Conservation (phyloP, 2,888 invertebrate genomes). For the Pherbina coryleti region DNA sequence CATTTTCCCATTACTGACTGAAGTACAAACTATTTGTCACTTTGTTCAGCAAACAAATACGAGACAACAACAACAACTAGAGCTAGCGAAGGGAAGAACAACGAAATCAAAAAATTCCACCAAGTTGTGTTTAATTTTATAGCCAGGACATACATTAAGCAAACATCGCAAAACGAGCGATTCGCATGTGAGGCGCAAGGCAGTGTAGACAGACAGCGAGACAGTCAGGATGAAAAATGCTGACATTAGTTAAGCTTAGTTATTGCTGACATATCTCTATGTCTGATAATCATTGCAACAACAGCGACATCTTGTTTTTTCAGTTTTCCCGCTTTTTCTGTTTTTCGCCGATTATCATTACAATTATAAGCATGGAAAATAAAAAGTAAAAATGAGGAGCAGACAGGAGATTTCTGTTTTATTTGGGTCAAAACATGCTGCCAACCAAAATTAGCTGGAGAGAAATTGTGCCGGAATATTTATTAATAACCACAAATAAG, state of each 20-base stretch:
- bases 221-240: conserved; percentile 10
- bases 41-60: conserved; percentile 1
- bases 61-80: neutral
- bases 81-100: neutral
- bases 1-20: conserved; percentile 16
- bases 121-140: conserved; percentile 14
- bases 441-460: no score
- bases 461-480: no score
- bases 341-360: no score
- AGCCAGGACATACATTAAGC: neutral
- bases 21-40: conserved; percentile 22
- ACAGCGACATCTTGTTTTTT: neutral
- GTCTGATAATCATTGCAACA: neutral
- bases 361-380: no score
- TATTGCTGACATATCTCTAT: conserved; percentile 18
- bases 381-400: no score
- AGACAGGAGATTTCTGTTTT: no score
- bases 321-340: no score
- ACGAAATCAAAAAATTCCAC: neutral
- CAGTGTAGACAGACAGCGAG: neutral
- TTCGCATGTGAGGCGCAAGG: conserved; percentile 14
- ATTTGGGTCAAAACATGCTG: no score
- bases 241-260: conserved; percentile 15
- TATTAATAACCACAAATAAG: no score
- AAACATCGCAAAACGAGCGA: neutral